These are phyloP conservation scores for Pseudanteris insignis DNA, from an alignment of 2,888 invertebrate genomes.

Conservation along the genomic window DNA sequence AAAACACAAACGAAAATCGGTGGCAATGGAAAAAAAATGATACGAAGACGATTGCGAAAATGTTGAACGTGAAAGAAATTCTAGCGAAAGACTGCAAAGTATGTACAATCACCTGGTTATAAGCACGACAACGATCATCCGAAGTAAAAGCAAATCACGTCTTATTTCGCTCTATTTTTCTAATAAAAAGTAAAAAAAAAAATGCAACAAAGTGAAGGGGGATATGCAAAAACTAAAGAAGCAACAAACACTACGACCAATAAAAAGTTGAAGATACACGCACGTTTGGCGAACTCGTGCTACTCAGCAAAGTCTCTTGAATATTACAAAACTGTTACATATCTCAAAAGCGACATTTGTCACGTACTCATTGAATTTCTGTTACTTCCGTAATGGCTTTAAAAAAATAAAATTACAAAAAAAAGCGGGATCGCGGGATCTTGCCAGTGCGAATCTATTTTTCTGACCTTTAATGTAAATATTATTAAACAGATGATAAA, in stretches of 20 bases:
- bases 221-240: conserved; percentile 10
- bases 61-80: conserved; percentile 31
- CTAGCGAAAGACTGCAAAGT: neutral
- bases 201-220: neutral
- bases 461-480: conserved; percentile 42
- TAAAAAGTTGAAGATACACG: conserved; percentile 18
- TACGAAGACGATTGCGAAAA: conserved; percentile 3
- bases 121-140: neutral
- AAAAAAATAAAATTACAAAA: neutral
- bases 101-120: conserved; percentile 1
- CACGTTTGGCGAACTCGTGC: conserved; percentile 15
- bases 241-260: conserved; percentile 27
- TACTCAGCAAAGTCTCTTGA: conserved; percentile 39
- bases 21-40: too few relatives aligned
- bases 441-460: conserved; percentile 31
- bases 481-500: conserved; percentile 13
- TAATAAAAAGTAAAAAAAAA: neutral
- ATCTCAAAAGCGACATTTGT: conserved; percentile 40
- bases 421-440: conserved; percentile 21
- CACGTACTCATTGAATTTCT: conserved; percentile 37
- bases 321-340: conserved; percentile 46
- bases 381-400: conserved; percentile 33
- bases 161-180: conserved; percentile 1
- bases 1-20: too few relatives aligned
- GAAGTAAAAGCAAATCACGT: neutral